Conservation (phyloP, 2,113 vertebrate species). For the Chlorocebus sabaeus region DNA sequence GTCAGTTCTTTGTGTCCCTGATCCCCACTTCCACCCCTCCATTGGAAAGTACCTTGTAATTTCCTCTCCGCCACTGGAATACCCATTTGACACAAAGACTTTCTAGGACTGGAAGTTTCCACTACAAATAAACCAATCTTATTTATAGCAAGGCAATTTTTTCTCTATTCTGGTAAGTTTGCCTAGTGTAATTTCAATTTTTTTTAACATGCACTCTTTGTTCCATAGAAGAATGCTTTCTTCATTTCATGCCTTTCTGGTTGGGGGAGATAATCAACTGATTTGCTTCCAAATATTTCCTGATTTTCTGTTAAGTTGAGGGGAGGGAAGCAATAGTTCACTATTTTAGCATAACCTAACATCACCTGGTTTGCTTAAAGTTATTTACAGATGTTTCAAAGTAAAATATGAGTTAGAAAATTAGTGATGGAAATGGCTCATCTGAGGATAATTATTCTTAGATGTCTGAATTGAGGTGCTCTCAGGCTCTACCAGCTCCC, state of each 20-base stretch:
- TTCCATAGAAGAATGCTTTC: neutral
- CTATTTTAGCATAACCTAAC: rapidly evolving
- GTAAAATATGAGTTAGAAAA: neutral
- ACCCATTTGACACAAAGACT: neutral
- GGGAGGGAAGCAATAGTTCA: neutral
- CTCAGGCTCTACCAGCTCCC: neutral
- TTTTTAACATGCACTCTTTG: neutral
- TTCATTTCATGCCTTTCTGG: neutral
- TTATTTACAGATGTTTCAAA: neutral
- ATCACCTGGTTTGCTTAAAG: neutral
- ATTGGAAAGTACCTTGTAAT: neutral
- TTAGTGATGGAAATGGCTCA: neutral
- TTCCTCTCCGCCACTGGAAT: neutral
- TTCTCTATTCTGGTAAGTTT: neutral
- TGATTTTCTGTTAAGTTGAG: neutral
- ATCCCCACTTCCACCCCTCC: neutral
- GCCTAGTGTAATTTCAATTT: neutral
- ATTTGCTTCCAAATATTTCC: neutral
- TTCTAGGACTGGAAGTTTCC: neutral
- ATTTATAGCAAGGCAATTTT: neutral
- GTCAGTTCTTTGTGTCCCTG: too few species aligned
- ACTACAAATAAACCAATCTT: neutral
- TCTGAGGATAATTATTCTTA: neutral
- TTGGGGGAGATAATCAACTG: neutral
- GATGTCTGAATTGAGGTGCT: neutral